These are phyloP conservation scores for Pelodiscus sinensis DNA, from an alignment of 2,113 vertebrate species.

Conservation along the genomic window DNA sequence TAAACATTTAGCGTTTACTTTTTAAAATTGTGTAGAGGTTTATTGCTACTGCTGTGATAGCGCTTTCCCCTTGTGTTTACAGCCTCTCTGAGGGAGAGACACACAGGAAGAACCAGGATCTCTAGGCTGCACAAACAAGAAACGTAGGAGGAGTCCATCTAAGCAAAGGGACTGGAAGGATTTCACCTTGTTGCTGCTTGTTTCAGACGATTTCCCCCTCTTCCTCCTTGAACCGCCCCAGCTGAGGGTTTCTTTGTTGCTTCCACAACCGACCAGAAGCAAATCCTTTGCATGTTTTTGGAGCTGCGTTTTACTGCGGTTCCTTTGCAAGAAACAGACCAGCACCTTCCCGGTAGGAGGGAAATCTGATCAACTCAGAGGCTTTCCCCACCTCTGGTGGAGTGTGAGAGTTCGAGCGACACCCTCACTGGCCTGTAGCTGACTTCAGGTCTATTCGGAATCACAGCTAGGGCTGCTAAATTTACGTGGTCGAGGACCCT, in stretches of 20 bases:
- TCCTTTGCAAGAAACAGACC: neutral
- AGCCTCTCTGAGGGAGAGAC: slow-evolving; percentile 52
- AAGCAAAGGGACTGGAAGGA: slow-evolving; percentile 17
- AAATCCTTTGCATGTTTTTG: neutral
- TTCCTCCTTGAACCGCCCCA: neutral
- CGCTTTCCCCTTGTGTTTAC: slow-evolving; percentile 60
- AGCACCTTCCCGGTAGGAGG: slow-evolving; percentile 21
- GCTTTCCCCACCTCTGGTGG: slow-evolving; percentile 50
- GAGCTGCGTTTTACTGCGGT: slow-evolving; percentile 34
- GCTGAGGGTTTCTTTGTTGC: slow-evolving; percentile 27
- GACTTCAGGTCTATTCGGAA: slow-evolving; percentile 43
- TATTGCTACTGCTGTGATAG: slow-evolving; percentile 38
- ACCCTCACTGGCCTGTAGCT: slow-evolving; percentile 56
- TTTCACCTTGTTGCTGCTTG: slow-evolving; percentile 66
- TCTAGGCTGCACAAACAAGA: slow-evolving; percentile 44
- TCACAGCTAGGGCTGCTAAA: slow-evolving; percentile 45
- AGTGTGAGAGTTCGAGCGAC: slow-evolving; percentile 62
- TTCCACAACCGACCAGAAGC: neutral
- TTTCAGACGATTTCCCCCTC: slow-evolving; percentile 40
- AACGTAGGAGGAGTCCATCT: slow-evolving; percentile 30
- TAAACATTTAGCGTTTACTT: neutral
- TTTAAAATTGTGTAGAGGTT: neutral
- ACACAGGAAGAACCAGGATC: slow-evolving; percentile 46
- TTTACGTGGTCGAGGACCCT: slow-evolving; percentile 65
- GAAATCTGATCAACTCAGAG: slow-evolving; percentile 35